Evolutionary conservation across 2,113 vertebrate species (phyloP).

Genomic region (Scomber colias): DNA sequence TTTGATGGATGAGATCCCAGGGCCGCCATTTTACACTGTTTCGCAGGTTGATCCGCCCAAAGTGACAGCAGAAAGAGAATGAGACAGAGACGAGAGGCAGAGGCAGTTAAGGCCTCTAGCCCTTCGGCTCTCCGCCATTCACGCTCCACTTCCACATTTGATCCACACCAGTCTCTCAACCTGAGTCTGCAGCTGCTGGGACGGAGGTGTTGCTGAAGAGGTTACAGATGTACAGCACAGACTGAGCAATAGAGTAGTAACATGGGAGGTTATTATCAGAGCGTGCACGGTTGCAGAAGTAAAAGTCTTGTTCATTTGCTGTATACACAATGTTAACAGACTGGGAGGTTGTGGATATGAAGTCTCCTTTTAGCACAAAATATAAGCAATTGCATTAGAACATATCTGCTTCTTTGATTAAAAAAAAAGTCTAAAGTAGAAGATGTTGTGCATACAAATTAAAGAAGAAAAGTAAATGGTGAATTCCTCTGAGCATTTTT

Average conservation of each 20-base stretch:
- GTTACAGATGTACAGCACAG: constrained; percentile 31
- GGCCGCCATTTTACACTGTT: constrained; percentile 48
- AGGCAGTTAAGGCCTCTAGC: constrained; percentile 37
- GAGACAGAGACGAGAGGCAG: constrained; percentile 21
- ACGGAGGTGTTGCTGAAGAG: constrained; percentile 28
- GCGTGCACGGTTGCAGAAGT: background rate
- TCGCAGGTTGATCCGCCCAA: constrained; percentile 42
- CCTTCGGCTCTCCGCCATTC: constrained; percentile 50
- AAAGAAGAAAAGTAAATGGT: background rate
- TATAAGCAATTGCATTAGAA: background rate
- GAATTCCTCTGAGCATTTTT: background rate
- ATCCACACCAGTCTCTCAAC: constrained; percentile 56
- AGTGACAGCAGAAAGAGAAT: constrained; percentile 37
- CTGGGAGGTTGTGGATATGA: background rate
- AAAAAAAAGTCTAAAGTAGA: background rate
- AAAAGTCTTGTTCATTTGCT: background rate
- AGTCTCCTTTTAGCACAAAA: background rate
- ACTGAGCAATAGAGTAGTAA: background rate
- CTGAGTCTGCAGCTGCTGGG: constrained; percentile 33
- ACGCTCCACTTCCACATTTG: constrained; percentile 68
- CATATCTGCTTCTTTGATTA: background rate
- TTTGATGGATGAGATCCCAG: constrained; percentile 68
- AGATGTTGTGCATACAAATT: background rate
- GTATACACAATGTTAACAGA: background rate
- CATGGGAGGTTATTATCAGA: background rate